These are phyloP conservation scores for Gonatopus flavifemur DNA, from an alignment of 1,140 invertebrate genomes.

Conservation along the genomic window DNA sequence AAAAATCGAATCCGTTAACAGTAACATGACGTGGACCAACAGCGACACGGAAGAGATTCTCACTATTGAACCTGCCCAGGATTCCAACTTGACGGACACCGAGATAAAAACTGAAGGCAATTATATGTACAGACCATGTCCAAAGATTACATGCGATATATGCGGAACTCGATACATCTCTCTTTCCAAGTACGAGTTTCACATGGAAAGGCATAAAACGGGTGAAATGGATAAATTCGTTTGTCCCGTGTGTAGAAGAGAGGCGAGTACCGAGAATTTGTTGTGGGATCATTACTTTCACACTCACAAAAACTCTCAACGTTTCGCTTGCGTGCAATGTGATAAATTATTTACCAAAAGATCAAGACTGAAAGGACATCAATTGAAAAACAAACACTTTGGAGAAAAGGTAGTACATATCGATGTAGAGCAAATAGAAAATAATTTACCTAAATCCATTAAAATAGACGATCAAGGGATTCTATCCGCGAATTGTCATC, in stretches of 20 bases:
- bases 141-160: constrained; percentile 20
- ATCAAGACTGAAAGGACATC: constrained; percentile 20
- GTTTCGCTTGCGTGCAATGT: constrained; percentile 25
- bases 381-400: constrained; percentile 19
- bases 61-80: background rate
- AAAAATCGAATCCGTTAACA: constrained; percentile 5
- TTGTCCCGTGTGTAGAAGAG: constrained; percentile 26
- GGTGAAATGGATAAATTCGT: constrained; percentile 25
- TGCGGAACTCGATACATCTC: constrained; percentile 27
- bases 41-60: constrained; percentile 6
- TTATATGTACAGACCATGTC: constrained; percentile 7
- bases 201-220: constrained; percentile 30
- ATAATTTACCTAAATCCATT: constrained; percentile 2
- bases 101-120: constrained; percentile 1
- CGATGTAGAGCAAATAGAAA: background rate
- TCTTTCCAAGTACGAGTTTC: constrained; percentile 29
- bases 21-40: constrained; percentile 4
- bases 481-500: constrained; percentile 18
- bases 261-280: constrained; percentile 26
- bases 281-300: constrained; percentile 33
- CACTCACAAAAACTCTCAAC: constrained; percentile 21
- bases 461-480: constrained; percentile 2
- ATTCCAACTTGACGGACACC: background rate
- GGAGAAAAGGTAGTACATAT: constrained; percentile 15
- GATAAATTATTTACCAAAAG: constrained; percentile 20